A percentile compares a stretch with the other conserved stretches of the same genome.
These are phyloP conservation scores for Sitodiplosis mosellana DNA, from an alignment of 1,140 invertebrate genomes.

Conservation along the genomic window DNA sequence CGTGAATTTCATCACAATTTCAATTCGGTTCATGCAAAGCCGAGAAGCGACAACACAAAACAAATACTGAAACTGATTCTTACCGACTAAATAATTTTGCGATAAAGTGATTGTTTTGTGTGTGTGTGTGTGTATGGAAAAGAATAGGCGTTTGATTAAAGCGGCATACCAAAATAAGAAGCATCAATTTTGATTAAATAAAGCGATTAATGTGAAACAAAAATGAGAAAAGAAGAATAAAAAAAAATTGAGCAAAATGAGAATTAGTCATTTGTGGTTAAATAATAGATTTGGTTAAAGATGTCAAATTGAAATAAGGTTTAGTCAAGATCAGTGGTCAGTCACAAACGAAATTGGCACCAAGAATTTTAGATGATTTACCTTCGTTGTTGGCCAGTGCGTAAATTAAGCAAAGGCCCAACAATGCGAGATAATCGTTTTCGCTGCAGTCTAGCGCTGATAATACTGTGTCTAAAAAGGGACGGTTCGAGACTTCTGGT, in stretches of 20 bases:
- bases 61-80: constrained; percentile 1
- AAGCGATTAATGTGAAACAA: constrained; percentile 4
- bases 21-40: too few relatives aligned
- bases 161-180: too few relatives aligned
- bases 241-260: constrained; percentile 1
- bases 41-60: background rate
- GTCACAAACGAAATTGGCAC: too few relatives aligned
- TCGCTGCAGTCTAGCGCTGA: constrained; percentile 67
- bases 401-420: constrained; percentile 82
- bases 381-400: constrained; percentile 88
- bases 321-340: too few relatives aligned
- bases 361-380: constrained; percentile 23
- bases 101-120: background rate
- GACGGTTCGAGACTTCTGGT: constrained; percentile 23
- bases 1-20: too few relatives aligned
- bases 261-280: background rate
- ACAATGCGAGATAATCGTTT: constrained; percentile 88
- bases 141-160: constrained; percentile 3
- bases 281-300: background rate
- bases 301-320: constrained; percentile 2
- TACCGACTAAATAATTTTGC: constrained; percentile 2
- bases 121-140: too few relatives aligned
- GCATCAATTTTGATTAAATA: constrained; percentile 4
- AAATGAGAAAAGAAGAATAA: constrained; percentile 2
- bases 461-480: constrained; percentile 77